Percentiles rank a stretch among this genome's conserved stretches.
These are phyloP conservation scores for Drosophila kikkawai DNA, from an alignment of 1,140 invertebrate genomes.

Conservation along the genomic window DNA sequence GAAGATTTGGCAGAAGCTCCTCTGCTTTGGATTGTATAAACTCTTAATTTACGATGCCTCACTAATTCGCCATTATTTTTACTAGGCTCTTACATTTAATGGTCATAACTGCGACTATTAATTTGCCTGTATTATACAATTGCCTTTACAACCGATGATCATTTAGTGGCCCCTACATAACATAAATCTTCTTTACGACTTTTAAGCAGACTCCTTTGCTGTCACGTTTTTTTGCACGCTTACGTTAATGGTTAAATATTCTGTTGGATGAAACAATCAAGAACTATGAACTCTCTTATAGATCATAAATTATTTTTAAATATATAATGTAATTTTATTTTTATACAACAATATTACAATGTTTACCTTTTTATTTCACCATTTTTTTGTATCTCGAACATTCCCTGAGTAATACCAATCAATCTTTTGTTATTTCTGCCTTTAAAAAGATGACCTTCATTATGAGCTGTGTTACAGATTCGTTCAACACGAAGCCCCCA, in stretches of 20 bases:
- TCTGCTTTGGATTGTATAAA: conserved; percentile 7
- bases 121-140: conserved; percentile 15
- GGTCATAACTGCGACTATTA: conserved; percentile 14
- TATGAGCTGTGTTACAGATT: conserved; percentile 7
- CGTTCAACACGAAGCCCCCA: conserved; percentile 4
- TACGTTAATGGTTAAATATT: neutral
- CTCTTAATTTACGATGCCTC: neutral
- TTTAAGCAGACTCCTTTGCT: conserved; percentile 8
- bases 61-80: conserved; percentile 19
- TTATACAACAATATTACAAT: neutral
- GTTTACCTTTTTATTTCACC: neutral
- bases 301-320: neutral
- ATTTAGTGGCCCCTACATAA: conserved; percentile 15
- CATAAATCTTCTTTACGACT: conserved; percentile 21
- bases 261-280: neutral
- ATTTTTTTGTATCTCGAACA: neutral
- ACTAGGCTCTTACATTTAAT: conserved; percentile 29
- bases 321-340: neutral
- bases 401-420: neutral
- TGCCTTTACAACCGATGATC: conserved; percentile 33
- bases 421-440: neutral
- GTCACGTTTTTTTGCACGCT: conserved; percentile 29
- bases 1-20: neutral
- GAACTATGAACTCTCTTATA: no score
- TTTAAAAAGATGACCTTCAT: conserved; percentile 11